Evolutionary conservation across 2,888 invertebrate genomes (phyloP), one percentile per base, ranked within the genome.

Genomic region (Criorhina ranunculi): DNA sequence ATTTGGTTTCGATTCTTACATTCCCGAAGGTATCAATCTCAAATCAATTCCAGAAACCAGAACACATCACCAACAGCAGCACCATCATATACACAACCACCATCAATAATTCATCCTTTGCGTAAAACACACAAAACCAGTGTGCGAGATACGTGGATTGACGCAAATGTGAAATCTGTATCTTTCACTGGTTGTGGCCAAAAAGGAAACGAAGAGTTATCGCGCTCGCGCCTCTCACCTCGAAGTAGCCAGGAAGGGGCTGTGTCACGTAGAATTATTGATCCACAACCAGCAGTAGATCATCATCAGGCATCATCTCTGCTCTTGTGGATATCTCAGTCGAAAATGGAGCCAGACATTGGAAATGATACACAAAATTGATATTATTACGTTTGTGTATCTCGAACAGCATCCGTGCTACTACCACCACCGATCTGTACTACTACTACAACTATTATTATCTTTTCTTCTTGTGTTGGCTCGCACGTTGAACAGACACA

Each of bases 31-130:
- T 85, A 85, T 80, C 85, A 85, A 85, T 85, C 85, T 85, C 80
- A 80, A 85, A 85, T 85, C 85, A 85, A 85, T 80, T 85, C 80
- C 80, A 85, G 80, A 85, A 85, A 85, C 85, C 85, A 85, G 85
- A 85, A 80, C 75, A 79, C 57, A 73, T 59, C 62, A 64, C 55
- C 55, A 73, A 40, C 69, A 73, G 29, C 55, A 66, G 17, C 12
- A 31, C 19, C 53, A 40, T n/a, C 44, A 40, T 49, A 42, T 49
- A 49, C 64, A 72, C 78, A 79, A 29, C 33, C 57, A 76, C 80
- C 85, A 76, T 85, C 80, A 85, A 85, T 85, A 85, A 85, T 85
- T 85, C 85, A 85, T 85, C 70, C 80, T 40, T 80, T 70, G 67
- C 85, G 75, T 85, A 80, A 85, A 85, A 85, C 80, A 85, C 75